Evolutionary conservation across 2,888 invertebrate genomes (phyloP).

Genomic region (Syrista parreyssii): DNA sequence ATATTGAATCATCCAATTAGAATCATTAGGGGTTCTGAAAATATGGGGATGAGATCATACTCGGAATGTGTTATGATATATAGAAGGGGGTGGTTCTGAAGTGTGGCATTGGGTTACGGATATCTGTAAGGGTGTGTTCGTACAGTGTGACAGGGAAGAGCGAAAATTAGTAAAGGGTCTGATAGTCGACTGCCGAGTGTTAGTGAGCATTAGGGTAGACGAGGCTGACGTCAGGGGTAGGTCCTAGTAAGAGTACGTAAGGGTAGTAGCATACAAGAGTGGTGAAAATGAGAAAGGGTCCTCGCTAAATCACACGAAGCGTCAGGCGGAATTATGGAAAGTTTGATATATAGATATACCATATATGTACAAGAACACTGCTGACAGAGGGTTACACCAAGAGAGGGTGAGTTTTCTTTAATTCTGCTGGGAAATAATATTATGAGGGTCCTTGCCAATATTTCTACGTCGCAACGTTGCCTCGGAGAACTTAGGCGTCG

Average conservation of each 20-base stretch:
- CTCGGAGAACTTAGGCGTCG: slow-evolving; percentile 8
- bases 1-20: slow-evolving; percentile 58
- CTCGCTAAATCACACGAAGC: slow-evolving; percentile 37
- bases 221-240: background rate
- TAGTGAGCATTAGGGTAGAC: background rate
- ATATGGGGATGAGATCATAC: background rate
- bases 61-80: background rate
- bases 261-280: slow-evolving; percentile 3
- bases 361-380: background rate
- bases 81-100: background rate
- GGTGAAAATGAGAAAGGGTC: slow-evolving; percentile 26
- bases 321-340: slow-evolving; percentile 35
- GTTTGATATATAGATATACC: slow-evolving; percentile 26
- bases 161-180: background rate
- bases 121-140: background rate
- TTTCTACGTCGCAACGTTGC: slow-evolving; percentile 25
- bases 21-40: slow-evolving; percentile 19
- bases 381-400: background rate
- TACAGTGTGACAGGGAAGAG: background rate
- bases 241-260: background rate
- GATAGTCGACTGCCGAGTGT: background rate
- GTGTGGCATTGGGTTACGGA: background rate
- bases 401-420: slow-evolving; percentile 24
- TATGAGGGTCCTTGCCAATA: slow-evolving; percentile 31
- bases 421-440: slow-evolving; percentile 35